phyloP scores from a whole-genome alignment of 1,140 invertebrate genomes.

The Heterodera carotae region DNA sequence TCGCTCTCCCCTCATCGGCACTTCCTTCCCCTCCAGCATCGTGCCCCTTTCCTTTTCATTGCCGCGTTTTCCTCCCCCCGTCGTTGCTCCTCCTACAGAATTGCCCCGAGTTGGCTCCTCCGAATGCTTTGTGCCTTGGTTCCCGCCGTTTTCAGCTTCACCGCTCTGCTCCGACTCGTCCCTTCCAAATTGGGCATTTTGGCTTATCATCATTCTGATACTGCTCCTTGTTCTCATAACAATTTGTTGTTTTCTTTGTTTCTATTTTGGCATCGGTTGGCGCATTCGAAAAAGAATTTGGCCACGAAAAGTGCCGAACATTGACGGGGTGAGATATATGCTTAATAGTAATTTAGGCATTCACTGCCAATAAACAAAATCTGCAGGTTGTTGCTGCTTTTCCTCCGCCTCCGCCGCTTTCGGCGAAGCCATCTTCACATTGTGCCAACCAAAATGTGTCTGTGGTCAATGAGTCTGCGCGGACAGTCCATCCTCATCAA shows the following conservation, averaged over 20 bases:
- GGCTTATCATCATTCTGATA: neutral
- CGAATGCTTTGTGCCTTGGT: neutral
- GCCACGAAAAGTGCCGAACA: slow-evolving; percentile 4
- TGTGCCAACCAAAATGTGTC: neutral
- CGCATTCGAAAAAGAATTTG: neutral
- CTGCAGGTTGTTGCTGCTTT: too few species aligned
- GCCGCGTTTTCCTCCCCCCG: neutral
- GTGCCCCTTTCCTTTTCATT: slow-evolving; percentile 2
- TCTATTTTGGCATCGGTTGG: neutral
- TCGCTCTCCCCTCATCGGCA: neutral
- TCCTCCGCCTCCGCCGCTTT: neutral
- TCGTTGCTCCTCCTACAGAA: neutral
- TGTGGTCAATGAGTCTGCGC: neutral
- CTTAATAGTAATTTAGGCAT: too few species aligned
- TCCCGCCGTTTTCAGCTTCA: neutral
- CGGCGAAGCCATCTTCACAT: neutral
- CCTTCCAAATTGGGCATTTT: neutral
- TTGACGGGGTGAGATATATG: neutral
- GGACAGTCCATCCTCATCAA: neutral
- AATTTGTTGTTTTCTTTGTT: neutral
- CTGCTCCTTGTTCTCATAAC: neutral
- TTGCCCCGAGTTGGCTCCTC: neutral
- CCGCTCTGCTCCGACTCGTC: neutral
- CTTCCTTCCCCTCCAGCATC: slow-evolving; percentile 1
- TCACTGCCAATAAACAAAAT: too few species aligned